A percentile compares a stretch with the other conserved stretches of the same genome.
Conservation (phyloP, 2,797 vertebrate genomes). For the Eurystomus glaucurus region DNA sequence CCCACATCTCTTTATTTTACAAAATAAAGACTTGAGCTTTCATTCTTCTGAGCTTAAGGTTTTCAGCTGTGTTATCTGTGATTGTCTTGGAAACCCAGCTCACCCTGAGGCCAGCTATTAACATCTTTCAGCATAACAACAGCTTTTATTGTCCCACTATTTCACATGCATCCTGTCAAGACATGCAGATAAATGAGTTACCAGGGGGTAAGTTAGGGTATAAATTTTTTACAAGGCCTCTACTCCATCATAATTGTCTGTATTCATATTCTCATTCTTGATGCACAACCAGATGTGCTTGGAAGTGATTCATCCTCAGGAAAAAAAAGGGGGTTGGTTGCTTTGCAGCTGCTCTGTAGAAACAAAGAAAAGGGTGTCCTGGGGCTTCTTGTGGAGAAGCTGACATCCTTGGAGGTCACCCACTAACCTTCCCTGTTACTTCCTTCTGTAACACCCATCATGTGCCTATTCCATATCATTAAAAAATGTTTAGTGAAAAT, state of each 20-base stretch:
- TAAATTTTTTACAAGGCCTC: constrained; percentile 58
- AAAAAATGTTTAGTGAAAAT: background rate
- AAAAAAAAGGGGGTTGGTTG: background rate
- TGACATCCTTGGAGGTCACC: background rate
- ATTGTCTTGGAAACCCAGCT: constrained; percentile 64
- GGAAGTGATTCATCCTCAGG: constrained; percentile 44
- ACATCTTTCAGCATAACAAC: constrained; percentile 72
- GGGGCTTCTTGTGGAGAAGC: background rate
- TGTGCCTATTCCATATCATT: background rate
- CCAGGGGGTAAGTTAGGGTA: constrained; percentile 62
- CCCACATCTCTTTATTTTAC: background rate
- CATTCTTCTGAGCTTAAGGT: background rate
- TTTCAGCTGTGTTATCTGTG: background rate
- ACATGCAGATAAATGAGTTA: constrained; percentile 41
- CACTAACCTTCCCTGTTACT: background rate
- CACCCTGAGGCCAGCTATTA: constrained; percentile 66
- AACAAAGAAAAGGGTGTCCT: constrained; percentile 27
- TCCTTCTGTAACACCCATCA: background rate
- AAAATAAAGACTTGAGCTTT: constrained; percentile 25
- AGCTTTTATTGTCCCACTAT: constrained; percentile 57
- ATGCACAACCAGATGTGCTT: constrained; percentile 56
- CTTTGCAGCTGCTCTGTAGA: constrained; percentile 12
- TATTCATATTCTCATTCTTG: constrained; percentile 63
- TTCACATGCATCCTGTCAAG: constrained; percentile 59
- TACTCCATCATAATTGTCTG: constrained; percentile 65